phyloP scores from a whole-genome alignment of 92 coral and sea anemone species.

The Palythoa caribaeorum region DNA sequence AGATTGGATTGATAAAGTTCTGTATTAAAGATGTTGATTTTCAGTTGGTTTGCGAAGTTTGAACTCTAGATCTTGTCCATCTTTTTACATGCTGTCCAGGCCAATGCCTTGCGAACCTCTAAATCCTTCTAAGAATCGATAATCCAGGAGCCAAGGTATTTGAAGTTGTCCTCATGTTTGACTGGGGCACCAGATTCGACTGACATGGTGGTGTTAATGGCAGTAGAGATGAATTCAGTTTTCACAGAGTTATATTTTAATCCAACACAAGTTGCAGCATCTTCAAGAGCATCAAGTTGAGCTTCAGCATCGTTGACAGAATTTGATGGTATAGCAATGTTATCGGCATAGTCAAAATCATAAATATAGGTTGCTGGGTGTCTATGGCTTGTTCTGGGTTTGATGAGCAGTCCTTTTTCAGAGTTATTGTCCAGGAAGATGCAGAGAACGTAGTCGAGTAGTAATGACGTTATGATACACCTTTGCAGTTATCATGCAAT shows the following conservation, averaged over 20 bases:
- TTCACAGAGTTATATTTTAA: neutral
- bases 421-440: neutral
- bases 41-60: neutral
- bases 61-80: neutral
- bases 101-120: neutral
- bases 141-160: neutral
- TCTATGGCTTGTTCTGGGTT: neutral
- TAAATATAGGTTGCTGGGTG: neutral
- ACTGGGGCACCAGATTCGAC: neutral
- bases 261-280: neutral
- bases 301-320: neutral
- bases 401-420: neutral
- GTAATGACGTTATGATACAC: too few species aligned
- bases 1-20: too few species aligned
- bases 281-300: neutral
- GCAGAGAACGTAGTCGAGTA: neutral
- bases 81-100: neutral
- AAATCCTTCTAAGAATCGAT: conserved; percentile 29
- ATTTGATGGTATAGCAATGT: neutral
- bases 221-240: conserved; percentile 5
- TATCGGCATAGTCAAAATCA: conserved; percentile 10
- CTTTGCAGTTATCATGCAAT: too few species aligned
- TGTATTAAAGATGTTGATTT: too few species aligned
- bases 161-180: conserved; percentile 6
- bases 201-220: neutral